These are phyloP conservation scores for Stictocephala bisonia DNA, from an alignment of 2,888 invertebrate species.

Conservation along the genomic window DNA sequence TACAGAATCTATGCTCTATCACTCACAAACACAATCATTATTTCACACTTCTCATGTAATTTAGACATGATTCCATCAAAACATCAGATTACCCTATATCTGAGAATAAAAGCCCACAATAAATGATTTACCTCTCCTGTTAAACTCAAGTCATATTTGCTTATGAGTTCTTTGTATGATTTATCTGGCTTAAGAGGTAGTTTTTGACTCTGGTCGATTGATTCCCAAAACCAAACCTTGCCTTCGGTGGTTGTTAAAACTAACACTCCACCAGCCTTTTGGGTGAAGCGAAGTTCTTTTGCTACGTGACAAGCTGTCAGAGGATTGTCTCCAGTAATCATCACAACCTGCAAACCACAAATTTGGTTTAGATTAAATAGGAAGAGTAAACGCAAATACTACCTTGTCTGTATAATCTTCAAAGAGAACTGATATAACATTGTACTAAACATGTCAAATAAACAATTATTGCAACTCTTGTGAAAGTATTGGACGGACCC, in stretches of 20 bases:
- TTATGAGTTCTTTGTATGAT: constrained; percentile 71
- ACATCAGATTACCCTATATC: too few species aligned
- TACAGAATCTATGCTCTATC: too few species aligned
- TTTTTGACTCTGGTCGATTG: constrained; percentile 73
- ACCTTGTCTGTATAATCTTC: too few species aligned
- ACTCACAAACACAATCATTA: constrained; percentile 27
- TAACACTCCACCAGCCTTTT: constrained; percentile 73
- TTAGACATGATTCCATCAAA: too few species aligned
- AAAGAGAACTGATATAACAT: too few species aligned
- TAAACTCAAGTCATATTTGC: constrained; percentile 89
- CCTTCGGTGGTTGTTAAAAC: constrained; percentile 70
- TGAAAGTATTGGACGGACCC: too few species aligned
- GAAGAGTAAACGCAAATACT: too few species aligned
- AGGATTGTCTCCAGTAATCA: constrained; percentile 99
- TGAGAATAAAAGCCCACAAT: too few species aligned
- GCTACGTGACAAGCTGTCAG: constrained; percentile 99
- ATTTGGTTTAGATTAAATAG: too few species aligned
- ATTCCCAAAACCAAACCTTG: constrained; percentile 80
- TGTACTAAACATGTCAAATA: too few species aligned
- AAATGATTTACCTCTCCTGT: constrained; percentile 85
- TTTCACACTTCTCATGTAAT: too few species aligned
- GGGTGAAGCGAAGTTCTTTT: constrained; percentile 89
- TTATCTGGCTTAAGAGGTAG: constrained; percentile 68
- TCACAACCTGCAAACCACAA: constrained; percentile 81
- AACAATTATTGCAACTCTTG: too few species aligned